These are phyloP conservation scores for Actinernus sp. DNA, from an alignment of 92 coral and sea anemone species.

Conservation along the genomic window DNA sequence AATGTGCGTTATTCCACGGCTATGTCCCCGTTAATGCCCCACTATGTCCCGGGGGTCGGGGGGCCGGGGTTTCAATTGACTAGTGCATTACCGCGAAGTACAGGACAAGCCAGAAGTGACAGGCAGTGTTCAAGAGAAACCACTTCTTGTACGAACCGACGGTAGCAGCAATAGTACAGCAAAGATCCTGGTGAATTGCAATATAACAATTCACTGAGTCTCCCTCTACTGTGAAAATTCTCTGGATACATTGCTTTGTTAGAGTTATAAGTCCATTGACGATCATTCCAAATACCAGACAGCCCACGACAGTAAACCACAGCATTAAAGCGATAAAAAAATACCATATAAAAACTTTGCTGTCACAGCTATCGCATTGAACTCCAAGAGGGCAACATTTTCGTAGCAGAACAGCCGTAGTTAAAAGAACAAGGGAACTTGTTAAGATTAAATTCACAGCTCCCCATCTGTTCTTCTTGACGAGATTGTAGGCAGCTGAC, in stretches of 20 bases:
- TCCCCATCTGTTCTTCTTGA: conserved; percentile 29
- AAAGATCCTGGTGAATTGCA: conserved; percentile 48
- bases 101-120: conserved; percentile 46
- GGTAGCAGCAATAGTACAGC: conserved; percentile 20
- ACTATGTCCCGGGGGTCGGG: too few relatives aligned
- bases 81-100: too few relatives aligned
- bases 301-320: conserved; percentile 45
- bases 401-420: conserved; percentile 17
- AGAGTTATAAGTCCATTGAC: conserved; percentile 29
- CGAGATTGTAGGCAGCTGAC: conserved; percentile 18
- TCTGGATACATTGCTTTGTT: conserved; percentile 14
- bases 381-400: conserved; percentile 14
- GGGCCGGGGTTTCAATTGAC: too few relatives aligned
- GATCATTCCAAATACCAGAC: conserved; percentile 36
- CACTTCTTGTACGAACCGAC: conserved; percentile 27
- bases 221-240: conserved; percentile 22
- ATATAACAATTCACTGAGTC: conserved; percentile 40
- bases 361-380: conserved; percentile 20
- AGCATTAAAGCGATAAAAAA: conserved; percentile 14
- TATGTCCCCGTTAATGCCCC: too few relatives aligned
- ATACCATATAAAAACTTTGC: conserved; percentile 14
- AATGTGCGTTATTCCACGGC: too few relatives aligned
- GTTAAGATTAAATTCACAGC: conserved; percentile 24
- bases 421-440: conserved; percentile 24
- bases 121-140: conserved; percentile 51